Evolutionary conservation across 2,797 vertebrate species (phyloP).

Genomic region (Limosa lapponica): DNA sequence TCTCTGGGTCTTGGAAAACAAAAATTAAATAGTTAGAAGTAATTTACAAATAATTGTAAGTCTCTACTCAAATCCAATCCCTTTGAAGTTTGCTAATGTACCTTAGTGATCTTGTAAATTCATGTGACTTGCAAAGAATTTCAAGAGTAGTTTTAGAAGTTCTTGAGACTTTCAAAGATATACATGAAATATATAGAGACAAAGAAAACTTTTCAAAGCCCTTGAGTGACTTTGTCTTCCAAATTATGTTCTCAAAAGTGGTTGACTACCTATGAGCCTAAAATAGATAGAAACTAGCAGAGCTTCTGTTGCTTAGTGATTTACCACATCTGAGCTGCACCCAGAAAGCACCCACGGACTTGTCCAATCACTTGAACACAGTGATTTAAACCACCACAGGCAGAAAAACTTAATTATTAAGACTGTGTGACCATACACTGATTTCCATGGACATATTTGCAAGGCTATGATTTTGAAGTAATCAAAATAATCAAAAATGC

Average conservation of each 20-base stretch:
- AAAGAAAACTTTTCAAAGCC: background rate
- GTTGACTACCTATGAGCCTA: background rate
- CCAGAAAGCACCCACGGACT: fast-evolving
- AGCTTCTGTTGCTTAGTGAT: background rate
- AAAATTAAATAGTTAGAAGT: background rate
- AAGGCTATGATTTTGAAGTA: background rate
- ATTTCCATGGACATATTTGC: background rate
- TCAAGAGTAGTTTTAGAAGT: background rate
- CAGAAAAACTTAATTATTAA: background rate
- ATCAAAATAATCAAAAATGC: background rate
- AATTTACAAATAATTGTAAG: background rate
- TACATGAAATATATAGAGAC: background rate
- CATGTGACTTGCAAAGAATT: background rate
- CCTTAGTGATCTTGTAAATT: background rate
- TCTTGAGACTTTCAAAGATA: background rate
- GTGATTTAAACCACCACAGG: background rate
- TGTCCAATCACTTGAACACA: background rate
- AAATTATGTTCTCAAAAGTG: background rate
- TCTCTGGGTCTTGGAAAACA: background rate
- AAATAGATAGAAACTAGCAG: background rate
- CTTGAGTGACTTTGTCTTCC: background rate
- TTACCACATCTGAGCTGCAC: background rate
- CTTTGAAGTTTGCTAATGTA: background rate
- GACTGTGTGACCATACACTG: background rate
- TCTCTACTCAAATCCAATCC: background rate